Conservation (phyloP, 2,888 invertebrate species). For the Cataglyphis albicans region DNA sequence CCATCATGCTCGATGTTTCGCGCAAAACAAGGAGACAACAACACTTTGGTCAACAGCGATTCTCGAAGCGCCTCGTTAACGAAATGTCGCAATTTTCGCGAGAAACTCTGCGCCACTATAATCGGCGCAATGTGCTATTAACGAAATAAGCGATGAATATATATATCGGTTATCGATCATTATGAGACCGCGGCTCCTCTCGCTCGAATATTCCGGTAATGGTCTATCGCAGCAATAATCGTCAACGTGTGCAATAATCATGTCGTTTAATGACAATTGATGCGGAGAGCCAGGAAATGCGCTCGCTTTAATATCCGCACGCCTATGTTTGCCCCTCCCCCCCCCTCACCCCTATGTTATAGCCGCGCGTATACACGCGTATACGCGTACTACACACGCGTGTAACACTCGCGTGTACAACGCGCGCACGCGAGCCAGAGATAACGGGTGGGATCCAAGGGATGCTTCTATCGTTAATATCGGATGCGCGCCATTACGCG, state of each 20-base stretch:
- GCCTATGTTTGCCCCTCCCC: conserved; percentile 51
- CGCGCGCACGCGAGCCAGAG: conserved; percentile 26
- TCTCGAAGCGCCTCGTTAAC: conserved; percentile 80
- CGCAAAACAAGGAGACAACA: conserved; percentile 36
- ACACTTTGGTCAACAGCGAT: conserved; percentile 43
- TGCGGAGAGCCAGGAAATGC: conserved; percentile 81
- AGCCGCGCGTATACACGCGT: not conserved
- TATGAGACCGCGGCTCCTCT: conserved; percentile 67
- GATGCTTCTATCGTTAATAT: conserved; percentile 67
- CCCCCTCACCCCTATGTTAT: not conserved
- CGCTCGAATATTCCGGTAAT: conserved; percentile 78
- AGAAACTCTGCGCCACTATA: conserved; percentile 52
- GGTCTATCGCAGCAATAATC: conserved; percentile 82
- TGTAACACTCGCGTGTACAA: conserved; percentile 11
- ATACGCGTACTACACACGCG: not conserved
- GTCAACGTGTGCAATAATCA: conserved; percentile 82
- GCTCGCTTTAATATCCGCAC: conserved; percentile 72
- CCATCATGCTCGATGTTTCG: conserved; percentile 9
- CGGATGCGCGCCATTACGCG: conserved; percentile 75
- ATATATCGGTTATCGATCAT: conserved; percentile 80
- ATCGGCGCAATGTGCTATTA: conserved; percentile 77
- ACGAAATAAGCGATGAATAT: conserved; percentile 76
- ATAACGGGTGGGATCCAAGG: conserved; percentile 33
- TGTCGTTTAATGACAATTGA: conserved; percentile 85
- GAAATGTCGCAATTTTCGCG: conserved; percentile 72